These are phyloP conservation scores for Balaeniceps rex DNA, from an alignment of 2,113 vertebrate species.

Conservation along the genomic window DNA sequence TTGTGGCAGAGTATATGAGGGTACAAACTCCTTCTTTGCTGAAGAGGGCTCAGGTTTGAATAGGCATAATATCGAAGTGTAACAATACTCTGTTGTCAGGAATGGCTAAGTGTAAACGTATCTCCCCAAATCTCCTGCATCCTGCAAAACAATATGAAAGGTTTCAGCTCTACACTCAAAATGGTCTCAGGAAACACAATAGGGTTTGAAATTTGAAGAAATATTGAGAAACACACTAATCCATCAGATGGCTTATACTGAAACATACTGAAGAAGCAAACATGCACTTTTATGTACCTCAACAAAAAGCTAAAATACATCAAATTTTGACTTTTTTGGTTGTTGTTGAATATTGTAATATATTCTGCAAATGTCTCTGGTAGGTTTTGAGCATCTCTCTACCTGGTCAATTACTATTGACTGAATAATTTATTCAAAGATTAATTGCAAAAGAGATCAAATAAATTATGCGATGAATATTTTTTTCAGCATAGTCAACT, in stretches of 20 bases:
- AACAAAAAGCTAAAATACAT: not conserved
- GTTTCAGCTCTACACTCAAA: not conserved
- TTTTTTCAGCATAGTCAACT: not conserved
- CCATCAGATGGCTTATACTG: not conserved
- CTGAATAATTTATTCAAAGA: slow-evolving; percentile 22
- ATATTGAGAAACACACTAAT: not conserved
- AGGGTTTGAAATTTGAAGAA: not conserved
- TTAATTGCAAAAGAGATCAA: slow-evolving; percentile 7
- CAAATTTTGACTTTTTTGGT: not conserved
- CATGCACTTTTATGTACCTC: not conserved
- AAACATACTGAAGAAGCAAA: not conserved
- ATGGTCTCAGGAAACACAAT: not conserved
- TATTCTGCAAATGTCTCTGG: not conserved
- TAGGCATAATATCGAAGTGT: not conserved
- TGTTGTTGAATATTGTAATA: not conserved
- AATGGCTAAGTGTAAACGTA: not conserved
- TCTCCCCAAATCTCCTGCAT: not conserved
- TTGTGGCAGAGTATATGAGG: not conserved
- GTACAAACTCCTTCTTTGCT: not conserved
- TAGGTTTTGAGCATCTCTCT: not conserved
- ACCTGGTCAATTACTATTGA: not conserved
- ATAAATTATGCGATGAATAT: not conserved
- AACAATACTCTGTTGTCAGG: not conserved
- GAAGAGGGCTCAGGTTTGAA: not conserved
- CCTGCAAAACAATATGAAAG: not conserved